Percentiles rank a stretch among this genome's conserved stretches.
phyloP scores from a whole-genome alignment of 2,888 invertebrate species.

The Xestia ashworthii region DNA sequence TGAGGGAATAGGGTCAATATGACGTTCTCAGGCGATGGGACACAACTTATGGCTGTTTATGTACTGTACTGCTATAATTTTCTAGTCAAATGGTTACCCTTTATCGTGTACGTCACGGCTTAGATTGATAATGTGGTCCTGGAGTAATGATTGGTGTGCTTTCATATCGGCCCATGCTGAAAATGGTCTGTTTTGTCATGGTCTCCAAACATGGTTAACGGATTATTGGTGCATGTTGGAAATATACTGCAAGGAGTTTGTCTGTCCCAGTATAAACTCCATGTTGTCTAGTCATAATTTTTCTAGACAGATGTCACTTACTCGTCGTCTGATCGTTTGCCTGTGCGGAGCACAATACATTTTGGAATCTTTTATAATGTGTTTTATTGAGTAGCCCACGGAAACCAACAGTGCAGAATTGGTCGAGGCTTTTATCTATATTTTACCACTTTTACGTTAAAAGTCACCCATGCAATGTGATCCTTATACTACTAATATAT shows the following conservation, averaged over 20 bases:
- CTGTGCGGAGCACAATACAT: too few species aligned
- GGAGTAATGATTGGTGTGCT: slow-evolving; percentile 10
- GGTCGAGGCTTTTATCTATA: not conserved
- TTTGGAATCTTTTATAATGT: too few species aligned
- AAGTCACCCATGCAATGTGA: too few species aligned
- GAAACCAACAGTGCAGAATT: too few species aligned
- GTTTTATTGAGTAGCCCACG: too few species aligned
- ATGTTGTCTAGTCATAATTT: too few species aligned
- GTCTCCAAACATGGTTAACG: not conserved
- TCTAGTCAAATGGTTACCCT: slow-evolving; percentile 36
- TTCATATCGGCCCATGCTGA: not conserved
- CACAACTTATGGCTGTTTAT: slow-evolving; percentile 37
- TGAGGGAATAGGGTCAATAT: slow-evolving; percentile 63
- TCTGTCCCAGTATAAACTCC: too few species aligned
- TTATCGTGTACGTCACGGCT: slow-evolving; percentile 36
- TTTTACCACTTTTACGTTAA: not conserved
- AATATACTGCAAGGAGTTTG: too few species aligned
- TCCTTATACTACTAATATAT: too few species aligned
- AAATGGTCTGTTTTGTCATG: not conserved
- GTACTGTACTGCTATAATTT: slow-evolving; percentile 47
- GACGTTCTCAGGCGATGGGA: slow-evolving; percentile 63
- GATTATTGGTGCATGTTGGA: not conserved
- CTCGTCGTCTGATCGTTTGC: too few species aligned
- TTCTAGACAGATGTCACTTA: too few species aligned
- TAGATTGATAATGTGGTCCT: slow-evolving; percentile 20